These are phyloP conservation scores for Alosa alosa DNA, from an alignment of 2,113 vertebrate genomes.

Conservation along the genomic window DNA sequence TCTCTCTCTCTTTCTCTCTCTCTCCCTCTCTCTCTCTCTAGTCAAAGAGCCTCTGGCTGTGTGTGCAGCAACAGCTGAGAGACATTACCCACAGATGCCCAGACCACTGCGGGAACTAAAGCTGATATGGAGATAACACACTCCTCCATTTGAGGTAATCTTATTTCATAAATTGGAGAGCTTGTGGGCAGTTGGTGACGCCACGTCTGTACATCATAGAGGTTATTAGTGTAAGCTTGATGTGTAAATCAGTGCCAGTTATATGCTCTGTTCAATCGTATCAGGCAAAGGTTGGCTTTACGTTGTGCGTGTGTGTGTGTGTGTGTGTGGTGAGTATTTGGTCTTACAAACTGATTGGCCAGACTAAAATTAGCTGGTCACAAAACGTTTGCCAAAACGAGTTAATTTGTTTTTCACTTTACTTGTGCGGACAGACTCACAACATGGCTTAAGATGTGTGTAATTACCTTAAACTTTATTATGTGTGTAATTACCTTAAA, in stretches of 20 bases:
- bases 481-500: neutral
- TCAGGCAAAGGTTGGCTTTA: conserved; percentile 6
- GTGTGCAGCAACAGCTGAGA: conserved; percentile 15
- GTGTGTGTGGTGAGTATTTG: conserved; percentile 14
- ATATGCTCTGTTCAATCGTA: conserved; percentile 29
- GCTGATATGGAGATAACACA: conserved; percentile 38
- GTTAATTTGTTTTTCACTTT: neutral
- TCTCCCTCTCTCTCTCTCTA: conserved; percentile 8
- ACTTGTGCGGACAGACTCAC: neutral
- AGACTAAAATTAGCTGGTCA: neutral
- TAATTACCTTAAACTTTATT: neutral
- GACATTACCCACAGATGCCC: conserved; percentile 32
- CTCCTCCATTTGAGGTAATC: conserved; percentile 44
- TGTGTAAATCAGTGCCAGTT: conserved; percentile 35
- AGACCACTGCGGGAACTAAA: conserved; percentile 34
- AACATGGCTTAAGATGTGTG: neutral
- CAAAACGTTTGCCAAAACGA: neutral
- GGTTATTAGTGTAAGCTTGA: conserved; percentile 24
- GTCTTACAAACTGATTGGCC: conserved; percentile 25
- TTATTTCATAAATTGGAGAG: conserved; percentile 37
- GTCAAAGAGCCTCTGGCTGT: conserved; percentile 11
- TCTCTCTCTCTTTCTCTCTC: conserved; percentile 40
- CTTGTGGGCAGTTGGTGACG: conserved; percentile 17
- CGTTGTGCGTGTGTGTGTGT: conserved; percentile 28
- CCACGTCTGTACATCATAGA: conserved; percentile 24